Evolutionary conservation across 2,113 vertebrate species (phyloP), one percentile per base, ranked within the genome.

Genomic region (Corydoras sp.): DNA sequence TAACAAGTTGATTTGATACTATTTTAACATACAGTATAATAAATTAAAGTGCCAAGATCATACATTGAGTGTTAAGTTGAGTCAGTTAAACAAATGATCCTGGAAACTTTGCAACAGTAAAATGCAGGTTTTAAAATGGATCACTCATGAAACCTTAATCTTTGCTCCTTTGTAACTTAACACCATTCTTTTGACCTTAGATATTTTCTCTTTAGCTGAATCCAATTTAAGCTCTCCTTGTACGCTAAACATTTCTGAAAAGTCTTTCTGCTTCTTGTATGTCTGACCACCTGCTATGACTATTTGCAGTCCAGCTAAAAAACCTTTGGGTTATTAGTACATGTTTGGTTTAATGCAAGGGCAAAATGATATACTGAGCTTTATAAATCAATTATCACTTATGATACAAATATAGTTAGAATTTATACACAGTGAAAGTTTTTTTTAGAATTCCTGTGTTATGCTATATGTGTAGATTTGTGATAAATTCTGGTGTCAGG

Each of bases 101-200:
- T 43, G 35, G 35, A 43, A 43, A 4, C 35, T 43, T 43, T 43
- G 35, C 35, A 43, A 43, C 35, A 4, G 4, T 43, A 43, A 4
- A 43, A 43, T 8, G 7, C 10, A 58, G 29, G 15, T 54, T 51
- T 71, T 55, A 56, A 62, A 48, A 18, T n/a, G 0, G 62, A 14
- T 65, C 58, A 61, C 59, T 48, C 5, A 55, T 64, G 53, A 77
- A 31, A 61, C 56, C 61, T 60, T 69, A 43, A 24, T 74, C 18
- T 29, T 60, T 51, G 15, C n/a, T 67, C 53, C 15, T 12, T 10
- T 43, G 31, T 5, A 58, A 68, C 32, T 13, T 4, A 18, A 24
- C 48, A 65, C 48, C 62, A 65, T 18, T 10, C 18, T 63, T 31
- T 68, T 48, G 53, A 68, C 72, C 63, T 32, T 51, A 18, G 13